phyloP scores from a whole-genome alignment of 2,888 invertebrate genomes.

The Calameuta pallipes region DNA sequence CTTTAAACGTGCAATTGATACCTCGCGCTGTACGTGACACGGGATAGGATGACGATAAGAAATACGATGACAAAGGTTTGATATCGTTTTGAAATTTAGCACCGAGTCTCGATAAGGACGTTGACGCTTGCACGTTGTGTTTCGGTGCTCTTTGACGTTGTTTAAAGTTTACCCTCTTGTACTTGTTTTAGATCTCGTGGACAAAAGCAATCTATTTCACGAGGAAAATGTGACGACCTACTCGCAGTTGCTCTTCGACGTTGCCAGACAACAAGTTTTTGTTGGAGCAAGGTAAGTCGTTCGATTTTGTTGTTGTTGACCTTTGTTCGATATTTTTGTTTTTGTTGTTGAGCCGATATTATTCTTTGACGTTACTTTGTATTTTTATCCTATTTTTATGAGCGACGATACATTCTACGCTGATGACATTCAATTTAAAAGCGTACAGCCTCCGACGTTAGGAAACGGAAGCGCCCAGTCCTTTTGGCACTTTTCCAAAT shows the following conservation, averaged over 20 bases:
- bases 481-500: neutral
- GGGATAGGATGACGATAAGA: neutral
- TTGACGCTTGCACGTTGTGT: neutral
- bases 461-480: neutral
- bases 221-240: constrained; percentile 81
- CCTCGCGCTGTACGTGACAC: neutral
- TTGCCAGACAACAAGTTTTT: constrained; percentile 86
- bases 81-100: neutral
- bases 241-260: constrained; percentile 88
- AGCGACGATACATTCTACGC: neutral
- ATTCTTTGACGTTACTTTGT: neutral
- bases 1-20: neutral
- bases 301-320: neutral
- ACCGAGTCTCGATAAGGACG: neutral
- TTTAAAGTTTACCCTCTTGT: constrained; percentile 29
- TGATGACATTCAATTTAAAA: neutral
- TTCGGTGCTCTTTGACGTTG: neutral
- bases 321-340: neutral
- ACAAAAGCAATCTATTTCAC: constrained; percentile 69
- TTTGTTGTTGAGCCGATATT: neutral
- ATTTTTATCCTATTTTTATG: neutral
- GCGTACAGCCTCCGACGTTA: neutral
- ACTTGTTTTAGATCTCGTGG: constrained; percentile 75
- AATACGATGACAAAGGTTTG: neutral
- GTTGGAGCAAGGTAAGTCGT: constrained; percentile 86